These are phyloP conservation scores for Cepphus grylle DNA, from an alignment of 2,113 vertebrate genomes.

Conservation along the genomic window DNA sequence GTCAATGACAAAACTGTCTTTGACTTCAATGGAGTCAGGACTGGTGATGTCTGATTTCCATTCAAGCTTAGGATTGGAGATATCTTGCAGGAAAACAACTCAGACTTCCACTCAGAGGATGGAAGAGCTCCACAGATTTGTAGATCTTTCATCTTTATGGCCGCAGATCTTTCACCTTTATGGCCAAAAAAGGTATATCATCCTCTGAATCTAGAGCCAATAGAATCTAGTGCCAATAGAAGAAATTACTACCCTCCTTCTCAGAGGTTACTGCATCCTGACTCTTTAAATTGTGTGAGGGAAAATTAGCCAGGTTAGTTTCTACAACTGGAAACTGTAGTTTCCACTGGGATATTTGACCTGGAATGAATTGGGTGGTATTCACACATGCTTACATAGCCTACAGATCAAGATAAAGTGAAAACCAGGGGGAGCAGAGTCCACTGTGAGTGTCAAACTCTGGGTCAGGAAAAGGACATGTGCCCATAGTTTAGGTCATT, in stretches of 20 bases:
- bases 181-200: not conserved
- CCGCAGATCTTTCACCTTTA: not conserved
- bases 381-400: not conserved
- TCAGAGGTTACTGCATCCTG: not conserved
- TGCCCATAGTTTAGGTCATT: not conserved
- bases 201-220: not conserved
- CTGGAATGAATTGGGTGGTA: not conserved
- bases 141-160: not conserved
- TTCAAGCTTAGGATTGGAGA: not conserved
- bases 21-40: constrained; percentile 22
- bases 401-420: not conserved
- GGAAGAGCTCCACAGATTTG: not conserved
- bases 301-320: not conserved
- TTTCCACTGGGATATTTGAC: not conserved
- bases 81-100: not conserved
- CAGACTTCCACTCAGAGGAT: not conserved
- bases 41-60: constrained; percentile 13
- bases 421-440: not conserved
- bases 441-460: not conserved
- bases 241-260: not conserved
- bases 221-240: not conserved
- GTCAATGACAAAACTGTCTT: constrained; percentile 53
- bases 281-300: not conserved
- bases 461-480: not conserved
- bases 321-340: not conserved